Evolutionary conservation across 2,797 vertebrate species (phyloP), one percentile per base, ranked within the genome.

Genomic region (Glyptemys insculpta): DNA sequence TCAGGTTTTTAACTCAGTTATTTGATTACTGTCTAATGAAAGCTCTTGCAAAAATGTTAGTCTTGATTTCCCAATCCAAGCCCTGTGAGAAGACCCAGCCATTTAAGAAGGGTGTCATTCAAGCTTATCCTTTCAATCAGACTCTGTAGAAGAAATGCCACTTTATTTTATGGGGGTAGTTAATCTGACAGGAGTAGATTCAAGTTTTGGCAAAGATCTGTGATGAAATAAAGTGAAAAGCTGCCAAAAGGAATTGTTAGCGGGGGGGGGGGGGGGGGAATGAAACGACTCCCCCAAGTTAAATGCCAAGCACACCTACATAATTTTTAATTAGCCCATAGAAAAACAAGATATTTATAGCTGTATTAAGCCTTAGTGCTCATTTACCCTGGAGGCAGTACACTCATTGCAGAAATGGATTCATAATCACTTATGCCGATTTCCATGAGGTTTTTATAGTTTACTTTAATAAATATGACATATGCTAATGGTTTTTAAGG

Each of bases 181-280:
- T 98, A 98, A 99, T 98, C 98, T 99, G 98, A 99, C 98, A 98
- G 99, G 98, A 98, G 98, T 98, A 98, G 97, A 97, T 98, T 99
- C 98, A 98, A 98, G 98, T 98, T 99, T 98, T 98, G 98, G 98
- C 98, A 98, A 98, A 98, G 98, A 98, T 98, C 96, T 98, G 97
- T 97, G 97, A 97, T 98, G 94, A 97, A 97, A 98, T 96, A 97
- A 93, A 97, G 90, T 15, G 85, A 96, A 97, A 97, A 97, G 97
- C 97, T 98, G 98, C 98, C 98, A 98, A 98, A 97, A 90, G 90
- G 85, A 97, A 97, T 98, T 97, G 97, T 97, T 98, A 97, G 90
- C 82, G 93, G 95, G n/a, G n/a, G n/a, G n/a, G 96, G 95, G 93
- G 96, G 95, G 96, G 95, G 93, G 95, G 93, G 98, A 93, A 85